Evolutionary conservation across 1,140 invertebrate species (phyloP).

Genomic region (Teleopsis dalmanni): DNA sequence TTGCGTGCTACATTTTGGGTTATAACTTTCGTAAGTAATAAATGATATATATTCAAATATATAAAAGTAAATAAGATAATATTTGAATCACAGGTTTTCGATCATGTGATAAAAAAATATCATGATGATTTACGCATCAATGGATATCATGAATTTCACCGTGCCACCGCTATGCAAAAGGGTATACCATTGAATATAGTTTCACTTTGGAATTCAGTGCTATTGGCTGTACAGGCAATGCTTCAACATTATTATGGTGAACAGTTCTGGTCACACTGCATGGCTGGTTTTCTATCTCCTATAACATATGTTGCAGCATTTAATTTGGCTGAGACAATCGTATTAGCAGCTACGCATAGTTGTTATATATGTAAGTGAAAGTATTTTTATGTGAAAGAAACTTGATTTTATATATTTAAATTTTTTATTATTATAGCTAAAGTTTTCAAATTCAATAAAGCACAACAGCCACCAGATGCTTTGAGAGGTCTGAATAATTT

Average conservation of each 20-base stretch:
- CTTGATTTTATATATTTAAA: not conserved
- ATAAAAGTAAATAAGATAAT: no score
- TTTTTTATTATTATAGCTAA: slow-evolving; percentile 40
- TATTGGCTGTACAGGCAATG: slow-evolving; percentile 52
- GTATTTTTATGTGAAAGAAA: not conserved
- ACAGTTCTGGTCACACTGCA: slow-evolving; percentile 53
- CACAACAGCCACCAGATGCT: slow-evolving; percentile 52
- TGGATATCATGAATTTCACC: slow-evolving; percentile 61
- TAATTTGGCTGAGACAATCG: slow-evolving; percentile 49
- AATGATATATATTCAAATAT: not conserved
- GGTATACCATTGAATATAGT: slow-evolving; percentile 55
- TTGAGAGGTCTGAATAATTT: slow-evolving; percentile 46
- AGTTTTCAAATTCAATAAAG: slow-evolving; percentile 53
- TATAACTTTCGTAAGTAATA: slow-evolving; percentile 49
- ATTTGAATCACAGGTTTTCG: slow-evolving; percentile 45
- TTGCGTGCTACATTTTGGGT: slow-evolving; percentile 56
- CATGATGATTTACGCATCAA: slow-evolving; percentile 54
- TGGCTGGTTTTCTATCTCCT: slow-evolving; percentile 50
- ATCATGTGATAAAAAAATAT: slow-evolving; percentile 50
- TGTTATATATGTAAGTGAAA: slow-evolving; percentile 53
- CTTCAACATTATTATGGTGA: slow-evolving; percentile 57
- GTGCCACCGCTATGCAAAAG: slow-evolving; percentile 52
- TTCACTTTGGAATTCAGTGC: slow-evolving; percentile 55
- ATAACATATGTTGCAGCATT: slow-evolving; percentile 52
- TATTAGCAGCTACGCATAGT: slow-evolving; percentile 50